These are phyloP conservation scores for Epistrophella euchroma DNA, from an alignment of 2,888 invertebrate genomes.

Conservation along the genomic window DNA sequence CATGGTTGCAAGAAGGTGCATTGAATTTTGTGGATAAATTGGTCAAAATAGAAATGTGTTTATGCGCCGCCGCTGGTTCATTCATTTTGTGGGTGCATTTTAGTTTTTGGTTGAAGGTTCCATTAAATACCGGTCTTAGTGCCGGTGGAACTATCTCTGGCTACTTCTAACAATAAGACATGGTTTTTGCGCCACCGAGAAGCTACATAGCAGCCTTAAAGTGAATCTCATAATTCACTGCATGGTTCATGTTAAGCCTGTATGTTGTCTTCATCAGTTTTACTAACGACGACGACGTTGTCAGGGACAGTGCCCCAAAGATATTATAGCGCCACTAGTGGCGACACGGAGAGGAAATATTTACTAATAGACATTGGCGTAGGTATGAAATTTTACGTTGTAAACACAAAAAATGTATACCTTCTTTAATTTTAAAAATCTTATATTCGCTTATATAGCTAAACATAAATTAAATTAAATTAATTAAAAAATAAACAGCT, in stretches of 20 bases:
- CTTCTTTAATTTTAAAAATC: too few species aligned
- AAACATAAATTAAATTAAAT: too few species aligned
- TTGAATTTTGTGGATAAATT: slow-evolving; percentile 63
- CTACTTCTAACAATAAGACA: not conserved
- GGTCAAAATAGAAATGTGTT: slow-evolving; percentile 45
- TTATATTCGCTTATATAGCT: too few species aligned
- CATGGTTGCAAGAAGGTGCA: slow-evolving; percentile 28
- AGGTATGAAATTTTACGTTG: not conserved
- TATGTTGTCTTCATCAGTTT: slow-evolving; percentile 30
- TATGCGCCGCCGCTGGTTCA: not conserved
- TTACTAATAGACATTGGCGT: not conserved
- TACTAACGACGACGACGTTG: not conserved
- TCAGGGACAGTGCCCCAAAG: slow-evolving; percentile 26
- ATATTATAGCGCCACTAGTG: slow-evolving; percentile 15
- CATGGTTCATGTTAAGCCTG: slow-evolving; percentile 43
- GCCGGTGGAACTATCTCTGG: slow-evolving; percentile 17
- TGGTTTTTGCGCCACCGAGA: slow-evolving; percentile 10
- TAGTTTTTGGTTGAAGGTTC: slow-evolving; percentile 1
- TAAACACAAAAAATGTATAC: not conserved
- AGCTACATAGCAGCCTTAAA: slow-evolving; percentile 31
- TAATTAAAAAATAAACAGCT: not conserved
- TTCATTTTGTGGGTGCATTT: slow-evolving; percentile 46
- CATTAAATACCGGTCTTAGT: not conserved
- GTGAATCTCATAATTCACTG: slow-evolving; percentile 59
- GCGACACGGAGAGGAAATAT: not conserved